Evolutionary conservation across 2,797 vertebrate species (phyloP).

Genomic region (Gadopsis bispinosus): DNA sequence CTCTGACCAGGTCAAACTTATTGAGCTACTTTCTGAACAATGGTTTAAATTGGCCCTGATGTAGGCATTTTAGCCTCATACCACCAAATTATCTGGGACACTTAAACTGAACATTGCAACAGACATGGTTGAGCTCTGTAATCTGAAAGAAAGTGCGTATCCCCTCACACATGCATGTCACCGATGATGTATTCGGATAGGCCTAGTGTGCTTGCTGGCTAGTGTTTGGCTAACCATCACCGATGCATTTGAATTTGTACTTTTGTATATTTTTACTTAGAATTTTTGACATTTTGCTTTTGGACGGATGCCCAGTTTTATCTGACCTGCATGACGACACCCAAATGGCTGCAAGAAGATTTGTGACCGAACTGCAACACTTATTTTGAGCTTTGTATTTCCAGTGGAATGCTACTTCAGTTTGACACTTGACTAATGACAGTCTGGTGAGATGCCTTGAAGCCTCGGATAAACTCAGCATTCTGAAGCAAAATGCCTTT

Average conservation of each 20-base stretch:
- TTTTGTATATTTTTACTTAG: slow-evolving; percentile 6
- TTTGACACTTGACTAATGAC: slow-evolving; percentile 45
- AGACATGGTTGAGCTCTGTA: not conserved
- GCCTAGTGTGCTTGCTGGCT: too few relatives aligned
- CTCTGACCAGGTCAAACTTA: slow-evolving; percentile 12
- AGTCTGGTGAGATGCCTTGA: slow-evolving; percentile 29
- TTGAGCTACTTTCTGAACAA: not conserved
- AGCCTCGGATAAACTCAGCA: slow-evolving; percentile 45
- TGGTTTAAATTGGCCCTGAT: not conserved
- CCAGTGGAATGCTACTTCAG: slow-evolving; percentile 31
- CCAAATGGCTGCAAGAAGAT: slow-evolving; percentile 1
- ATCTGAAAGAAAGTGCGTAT: not conserved
- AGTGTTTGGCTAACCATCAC: not conserved
- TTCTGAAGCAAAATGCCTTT: slow-evolving; percentile 15
- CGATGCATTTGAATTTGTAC: not conserved
- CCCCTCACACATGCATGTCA: not conserved
- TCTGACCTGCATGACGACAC: slow-evolving; percentile 20
- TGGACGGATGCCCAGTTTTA: slow-evolving; percentile 17
- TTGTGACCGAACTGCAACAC: slow-evolving; percentile 16
- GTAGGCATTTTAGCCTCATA: not conserved
- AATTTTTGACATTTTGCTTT: slow-evolving; percentile 14
- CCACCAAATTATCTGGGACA: not conserved
- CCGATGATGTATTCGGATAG: not conserved
- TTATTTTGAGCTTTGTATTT: slow-evolving; percentile 27
- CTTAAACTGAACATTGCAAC: not conserved